These are phyloP conservation scores for Chaetorhynchus papuensis DNA, from an alignment of 2,113 vertebrate genomes.

Conservation along the genomic window DNA sequence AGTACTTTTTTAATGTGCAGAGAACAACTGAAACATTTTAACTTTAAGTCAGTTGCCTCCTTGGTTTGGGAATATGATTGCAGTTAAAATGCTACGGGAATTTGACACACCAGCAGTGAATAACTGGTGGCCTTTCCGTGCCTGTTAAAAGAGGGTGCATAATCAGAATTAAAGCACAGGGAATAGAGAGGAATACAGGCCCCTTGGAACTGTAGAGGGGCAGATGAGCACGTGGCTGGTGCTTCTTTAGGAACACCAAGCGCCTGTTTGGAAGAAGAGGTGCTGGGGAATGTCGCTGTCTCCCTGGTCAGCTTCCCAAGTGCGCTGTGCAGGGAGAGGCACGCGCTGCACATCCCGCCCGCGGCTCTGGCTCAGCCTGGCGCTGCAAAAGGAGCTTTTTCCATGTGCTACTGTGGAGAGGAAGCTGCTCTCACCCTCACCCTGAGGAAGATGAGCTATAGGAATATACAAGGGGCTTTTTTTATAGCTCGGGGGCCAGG, in stretches of 20 bases:
- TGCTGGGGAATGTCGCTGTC: not conserved
- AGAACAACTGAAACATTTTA: not conserved
- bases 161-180: not conserved
- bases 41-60: not conserved
- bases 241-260: not conserved
- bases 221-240: not conserved
- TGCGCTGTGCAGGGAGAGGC: not conserved
- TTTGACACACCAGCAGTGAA: not conserved
- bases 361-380: not conserved
- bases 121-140: not conserved
- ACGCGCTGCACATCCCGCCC: not conserved
- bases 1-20: not conserved
- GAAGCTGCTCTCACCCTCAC: slow-evolving; percentile 14
- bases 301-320: not conserved
- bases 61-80: not conserved
- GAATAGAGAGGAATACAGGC: not conserved
- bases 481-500: slow-evolving; percentile 22
- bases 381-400: not conserved
- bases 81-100: not conserved
- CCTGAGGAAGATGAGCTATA: slow-evolving; percentile 45
- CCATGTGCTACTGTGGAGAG: slow-evolving; percentile 4
- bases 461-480: slow-evolving; percentile 2
- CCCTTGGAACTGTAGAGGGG: not conserved
- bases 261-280: not conserved
- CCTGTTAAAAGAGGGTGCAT: not conserved